phyloP scores from a whole-genome alignment of 30 jellyfish, hydroid and myxozoan genomes.

The Pelagia noctiluca region DNA sequence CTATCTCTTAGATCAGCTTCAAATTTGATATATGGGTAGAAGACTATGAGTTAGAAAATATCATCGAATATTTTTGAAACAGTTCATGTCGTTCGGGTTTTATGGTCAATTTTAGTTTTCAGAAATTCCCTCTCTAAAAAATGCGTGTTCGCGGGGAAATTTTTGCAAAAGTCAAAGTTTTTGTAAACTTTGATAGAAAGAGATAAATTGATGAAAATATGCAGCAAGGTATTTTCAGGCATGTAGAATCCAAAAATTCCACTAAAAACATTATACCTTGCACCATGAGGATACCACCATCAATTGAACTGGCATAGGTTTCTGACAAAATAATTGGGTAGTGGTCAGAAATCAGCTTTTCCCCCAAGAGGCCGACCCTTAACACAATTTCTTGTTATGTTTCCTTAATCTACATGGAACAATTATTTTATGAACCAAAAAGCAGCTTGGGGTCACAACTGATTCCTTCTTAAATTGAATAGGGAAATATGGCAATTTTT shows the following conservation, averaged over 20 bases:
- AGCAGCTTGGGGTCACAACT: constrained; percentile 37
- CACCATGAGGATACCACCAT: neutral
- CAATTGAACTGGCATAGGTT: neutral
- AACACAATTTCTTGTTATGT: neutral
- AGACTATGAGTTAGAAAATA: neutral
- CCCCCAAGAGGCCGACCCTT: constrained; percentile 8
- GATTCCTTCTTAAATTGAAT: neutral
- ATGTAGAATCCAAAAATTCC: constrained; percentile 18
- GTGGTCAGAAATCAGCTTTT: neutral
- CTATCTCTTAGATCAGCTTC: constrained; percentile 22
- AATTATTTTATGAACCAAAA: constrained; percentile 8
- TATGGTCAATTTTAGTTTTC: neutral
- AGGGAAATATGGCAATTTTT: constrained; percentile 1
- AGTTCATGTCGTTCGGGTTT: constrained; percentile 8
- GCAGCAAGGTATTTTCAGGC: constrained; percentile 35
- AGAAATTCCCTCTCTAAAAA: constrained; percentile 9
- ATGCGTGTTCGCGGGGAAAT: neutral
- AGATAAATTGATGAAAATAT: neutral
- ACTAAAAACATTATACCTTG: neutral
- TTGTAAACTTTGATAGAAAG: neutral
- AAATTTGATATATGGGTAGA: constrained; percentile 7
- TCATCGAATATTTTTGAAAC: neutral
- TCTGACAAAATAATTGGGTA: neutral
- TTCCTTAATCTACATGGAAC: constrained; percentile 4
- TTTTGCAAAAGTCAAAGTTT: neutral